These are phyloP conservation scores for Chaenodraco wilsoni DNA, from an alignment of 2,797 vertebrate genomes.

Conservation along the genomic window DNA sequence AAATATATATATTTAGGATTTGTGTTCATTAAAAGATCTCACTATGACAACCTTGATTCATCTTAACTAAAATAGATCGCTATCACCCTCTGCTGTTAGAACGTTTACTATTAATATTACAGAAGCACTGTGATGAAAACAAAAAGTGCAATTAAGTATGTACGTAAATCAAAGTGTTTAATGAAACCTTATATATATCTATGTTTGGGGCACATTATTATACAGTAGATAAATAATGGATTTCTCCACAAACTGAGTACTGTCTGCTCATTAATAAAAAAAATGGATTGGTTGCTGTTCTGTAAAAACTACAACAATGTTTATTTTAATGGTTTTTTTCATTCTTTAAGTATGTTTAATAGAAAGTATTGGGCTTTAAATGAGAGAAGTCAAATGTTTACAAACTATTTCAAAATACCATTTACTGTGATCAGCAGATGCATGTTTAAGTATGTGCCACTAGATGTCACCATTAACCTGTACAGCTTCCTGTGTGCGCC, in stretches of 20 bases:
- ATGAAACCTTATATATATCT: background rate
- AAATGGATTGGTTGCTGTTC: background rate
- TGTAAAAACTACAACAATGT: background rate
- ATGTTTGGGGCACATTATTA: background rate
- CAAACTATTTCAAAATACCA: slow-evolving; percentile 8
- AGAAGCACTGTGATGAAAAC: slow-evolving; percentile 26
- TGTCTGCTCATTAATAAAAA: background rate
- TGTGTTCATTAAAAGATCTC: background rate
- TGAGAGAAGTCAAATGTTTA: slow-evolving; percentile 10
- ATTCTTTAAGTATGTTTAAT: background rate
- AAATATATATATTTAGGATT: background rate
- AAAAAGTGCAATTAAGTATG: slow-evolving; percentile 34
- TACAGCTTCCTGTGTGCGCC: slow-evolving; percentile 30
- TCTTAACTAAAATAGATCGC: slow-evolving; percentile 32
- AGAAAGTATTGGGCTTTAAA: background rate
- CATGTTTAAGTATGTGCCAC: slow-evolving; percentile 60
- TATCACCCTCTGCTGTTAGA: slow-evolving; percentile 66
- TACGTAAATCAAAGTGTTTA: background rate
- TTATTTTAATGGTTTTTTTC: background rate
- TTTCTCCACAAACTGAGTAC: background rate
- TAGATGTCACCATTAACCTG: slow-evolving; percentile 85
- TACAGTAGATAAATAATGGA: background rate
- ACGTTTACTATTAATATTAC: background rate
- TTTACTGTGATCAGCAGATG: slow-evolving; percentile 28
- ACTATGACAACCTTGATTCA: slow-evolving; percentile 18